Base-by-base conservation (phyloP, 2,888 invertebrate species). In the Crematogaster levior region DNA sequence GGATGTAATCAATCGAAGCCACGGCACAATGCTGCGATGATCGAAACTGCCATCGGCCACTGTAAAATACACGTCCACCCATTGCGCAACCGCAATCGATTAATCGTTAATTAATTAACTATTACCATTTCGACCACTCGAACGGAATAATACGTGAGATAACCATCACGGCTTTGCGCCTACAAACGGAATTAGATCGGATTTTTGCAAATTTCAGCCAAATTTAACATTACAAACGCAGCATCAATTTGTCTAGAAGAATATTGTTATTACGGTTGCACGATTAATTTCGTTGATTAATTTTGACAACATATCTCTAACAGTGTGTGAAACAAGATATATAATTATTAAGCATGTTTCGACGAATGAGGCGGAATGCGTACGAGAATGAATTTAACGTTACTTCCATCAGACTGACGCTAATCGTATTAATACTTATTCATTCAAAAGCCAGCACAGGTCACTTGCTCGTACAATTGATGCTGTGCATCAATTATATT, bases 61-160 rank as follows among this genome's bases (percentile, higher is more conserved):
- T 18, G 77, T 56, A 79, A 79, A 79, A 79, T 43, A 40, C 40
- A 21, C 18, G 48, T 12, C 27, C 43, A 12, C 7, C 30, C 43
- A 27, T 79, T 40, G 43, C 21, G 56, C 68, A 34, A 70, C 77
- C 77, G 24, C 77, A 58, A 79, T 34, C 77, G 70, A 79, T 79
- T 79, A 79, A 79, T 79, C 34, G 34, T 79, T 68, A 68, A 68
- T 79, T 70, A 79, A 79, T 79, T 79, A 79, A 79, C 53, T 68
- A 77, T 68, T 68, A 56, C 70, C 56, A 34, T 68, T 66, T 66
- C 51, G 66, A 27, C n/a, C 75, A 40, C n/a, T 43, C 40, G 34
- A 18, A 21, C 43, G 43, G 34, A 68, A 68, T 77, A 77, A 56
- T 43, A 43, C 70, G 77, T 56, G 68, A 56, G 77, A 79, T 79